Percentiles rank a stretch among this genome's conserved stretches.
Evolutionary conservation across 2,113 vertebrate species (phyloP).

Genomic region (Tragelaphus buxtoni): DNA sequence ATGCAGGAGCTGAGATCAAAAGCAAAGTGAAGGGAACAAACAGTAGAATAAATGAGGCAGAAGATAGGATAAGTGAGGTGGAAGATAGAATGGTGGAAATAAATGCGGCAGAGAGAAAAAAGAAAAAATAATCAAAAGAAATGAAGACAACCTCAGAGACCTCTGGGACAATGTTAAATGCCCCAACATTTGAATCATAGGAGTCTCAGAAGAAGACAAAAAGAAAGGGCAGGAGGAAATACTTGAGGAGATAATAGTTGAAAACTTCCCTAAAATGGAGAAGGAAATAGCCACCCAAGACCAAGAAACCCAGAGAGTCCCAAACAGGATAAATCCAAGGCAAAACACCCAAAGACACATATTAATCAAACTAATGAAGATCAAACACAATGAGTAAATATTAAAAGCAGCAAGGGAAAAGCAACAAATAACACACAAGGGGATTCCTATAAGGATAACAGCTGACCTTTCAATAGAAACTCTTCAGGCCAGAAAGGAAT

Average conservation of each 20-base stretch:
- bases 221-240: background rate
- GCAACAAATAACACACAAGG: background rate
- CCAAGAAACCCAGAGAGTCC: background rate
- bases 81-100: background rate
- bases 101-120: background rate
- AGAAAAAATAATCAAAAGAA: background rate
- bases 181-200: background rate
- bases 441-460: background rate
- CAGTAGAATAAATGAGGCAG: background rate
- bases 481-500: background rate
- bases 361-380: background rate
- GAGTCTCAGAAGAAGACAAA: background rate
- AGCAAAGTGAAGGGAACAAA: background rate
- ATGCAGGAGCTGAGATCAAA: background rate
- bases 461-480: background rate
- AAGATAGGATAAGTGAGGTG: background rate
- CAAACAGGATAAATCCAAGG: background rate
- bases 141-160: background rate
- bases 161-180: background rate
- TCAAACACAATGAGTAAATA: background rate
- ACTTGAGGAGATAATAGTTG: background rate
- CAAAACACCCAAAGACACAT: background rate
- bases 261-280: background rate
- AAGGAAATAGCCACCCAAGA: background rate
- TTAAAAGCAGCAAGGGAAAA: background rate